Conservation (phyloP, 2,797 vertebrate genomes). For the Nasua narica region DNA sequence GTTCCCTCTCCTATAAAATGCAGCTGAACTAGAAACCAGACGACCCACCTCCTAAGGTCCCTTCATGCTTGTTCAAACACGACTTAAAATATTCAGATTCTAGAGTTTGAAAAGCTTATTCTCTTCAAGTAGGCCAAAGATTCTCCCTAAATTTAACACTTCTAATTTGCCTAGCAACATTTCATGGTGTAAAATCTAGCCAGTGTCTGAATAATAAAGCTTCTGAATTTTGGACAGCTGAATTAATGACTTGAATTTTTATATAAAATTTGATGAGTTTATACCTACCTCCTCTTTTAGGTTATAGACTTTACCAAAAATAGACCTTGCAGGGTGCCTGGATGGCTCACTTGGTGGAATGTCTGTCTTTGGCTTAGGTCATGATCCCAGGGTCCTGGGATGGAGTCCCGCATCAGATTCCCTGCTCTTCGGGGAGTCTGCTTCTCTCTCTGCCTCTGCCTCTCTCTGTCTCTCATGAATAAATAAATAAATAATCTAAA, state of each 20-base stretch:
- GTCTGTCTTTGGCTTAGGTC: no score
- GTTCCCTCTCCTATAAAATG: constrained; percentile 20
- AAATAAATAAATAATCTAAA: no score
- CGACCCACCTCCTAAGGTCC: background rate
- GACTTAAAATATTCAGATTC: background rate
- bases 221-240: background rate
- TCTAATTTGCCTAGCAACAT: constrained; percentile 7
- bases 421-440: no score
- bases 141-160: constrained; percentile 16
- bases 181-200: constrained; percentile 36
- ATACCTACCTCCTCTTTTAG: background rate
- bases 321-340: background rate
- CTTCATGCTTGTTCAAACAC: constrained; percentile 25
- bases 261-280: constrained; percentile 13
- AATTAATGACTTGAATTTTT: constrained; percentile 31
- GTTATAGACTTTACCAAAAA: background rate
- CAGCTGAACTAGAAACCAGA: background rate
- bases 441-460: no score
- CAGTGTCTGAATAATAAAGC: background rate
- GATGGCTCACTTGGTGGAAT: no score
- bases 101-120: constrained; percentile 29
- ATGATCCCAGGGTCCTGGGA: no score
- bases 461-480: no score
- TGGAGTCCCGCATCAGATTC: no score
- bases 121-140: constrained; percentile 29